Evolutionary conservation across 2,797 vertebrate genomes (phyloP), one percentile per base, ranked within the genome.

Genomic region (Microcaecilia unicolor): DNA sequence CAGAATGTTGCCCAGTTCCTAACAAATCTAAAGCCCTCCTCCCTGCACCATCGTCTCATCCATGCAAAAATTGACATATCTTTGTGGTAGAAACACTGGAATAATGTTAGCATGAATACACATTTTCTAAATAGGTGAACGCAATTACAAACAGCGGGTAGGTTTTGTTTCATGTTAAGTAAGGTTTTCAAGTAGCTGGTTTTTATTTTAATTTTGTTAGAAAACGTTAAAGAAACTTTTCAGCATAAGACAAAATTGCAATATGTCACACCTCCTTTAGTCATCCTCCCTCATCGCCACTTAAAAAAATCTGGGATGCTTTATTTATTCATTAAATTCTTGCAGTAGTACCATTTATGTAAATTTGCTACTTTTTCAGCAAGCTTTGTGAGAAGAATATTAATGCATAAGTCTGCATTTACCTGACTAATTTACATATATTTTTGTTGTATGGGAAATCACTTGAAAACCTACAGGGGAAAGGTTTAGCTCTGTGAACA

Each of bases 291-390:
- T 38, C 36, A 21, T 10, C 11, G 35, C 21, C 22, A n/a, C 26
- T 18, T 17, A 35, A 8, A 39, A 48, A 57, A n/a, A n/a, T n/a
- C n/a, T n/a, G 31, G 16, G 39, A 12, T 26, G 28, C 50, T 68
- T 59, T 64, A 76, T 74, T 73, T 67, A 78, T 77, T 86, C 68
- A 71, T 82, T 78, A 83, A 73, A 54, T 76, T 79, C 64, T 67
- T 71, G 59, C 55, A 74, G 56, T 70, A 56, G 36, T 61, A 47
- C 28, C 11, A 0, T 55, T 54, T 67, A 62, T 78, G 78, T 76
- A 79, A 76, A 78, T 78, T 41, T 48, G 21, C 46, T 65, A 58
- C 22, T 74, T 74, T 52, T 72, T 33, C 56, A 53, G 8, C 64
- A 45, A 71, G 58, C 67, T 67, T 49, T 73, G 49, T 66, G 65